Conservation (phyloP, 1,140 invertebrate genomes). For the Cydia strobilella region DNA sequence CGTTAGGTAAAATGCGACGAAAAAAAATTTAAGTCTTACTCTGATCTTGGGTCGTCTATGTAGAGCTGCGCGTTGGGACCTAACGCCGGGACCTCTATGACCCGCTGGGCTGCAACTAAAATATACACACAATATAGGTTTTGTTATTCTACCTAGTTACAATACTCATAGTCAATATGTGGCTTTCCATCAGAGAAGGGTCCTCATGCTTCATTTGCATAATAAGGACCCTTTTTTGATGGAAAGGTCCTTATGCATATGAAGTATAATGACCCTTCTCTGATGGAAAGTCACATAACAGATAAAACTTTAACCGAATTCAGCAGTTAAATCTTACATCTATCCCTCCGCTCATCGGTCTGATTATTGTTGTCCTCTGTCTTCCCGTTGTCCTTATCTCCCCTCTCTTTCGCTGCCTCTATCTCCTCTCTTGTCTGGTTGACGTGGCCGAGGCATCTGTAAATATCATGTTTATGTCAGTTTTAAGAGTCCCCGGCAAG, state of each 20-base stretch:
- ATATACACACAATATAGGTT: neutral
- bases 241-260: too few species aligned
- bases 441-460: constrained; percentile 10
- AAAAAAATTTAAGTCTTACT: constrained; percentile 11
- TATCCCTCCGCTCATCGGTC: neutral
- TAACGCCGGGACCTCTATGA: neutral
- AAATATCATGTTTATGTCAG: too few species aligned
- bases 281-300: too few species aligned
- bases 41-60: constrained; percentile 13
- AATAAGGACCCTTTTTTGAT: too few species aligned
- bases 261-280: too few species aligned
- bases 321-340: neutral
- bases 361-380: constrained; percentile 1
- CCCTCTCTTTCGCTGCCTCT: neutral
- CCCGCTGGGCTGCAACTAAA: neutral
- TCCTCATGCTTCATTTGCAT: too few species aligned
- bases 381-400: neutral
- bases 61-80: constrained; percentile 11
- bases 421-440: constrained; percentile 5
- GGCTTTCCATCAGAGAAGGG: too few species aligned
- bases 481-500: too few species aligned
- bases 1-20: too few species aligned
- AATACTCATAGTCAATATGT: too few species aligned
- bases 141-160: too few species aligned
- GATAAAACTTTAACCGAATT: too few species aligned